Percentiles rank a stretch among this genome's conserved stretches.
Conservation (phyloP, 2,797 vertebrate genomes). For the Rhinatrema bivittatum region DNA sequence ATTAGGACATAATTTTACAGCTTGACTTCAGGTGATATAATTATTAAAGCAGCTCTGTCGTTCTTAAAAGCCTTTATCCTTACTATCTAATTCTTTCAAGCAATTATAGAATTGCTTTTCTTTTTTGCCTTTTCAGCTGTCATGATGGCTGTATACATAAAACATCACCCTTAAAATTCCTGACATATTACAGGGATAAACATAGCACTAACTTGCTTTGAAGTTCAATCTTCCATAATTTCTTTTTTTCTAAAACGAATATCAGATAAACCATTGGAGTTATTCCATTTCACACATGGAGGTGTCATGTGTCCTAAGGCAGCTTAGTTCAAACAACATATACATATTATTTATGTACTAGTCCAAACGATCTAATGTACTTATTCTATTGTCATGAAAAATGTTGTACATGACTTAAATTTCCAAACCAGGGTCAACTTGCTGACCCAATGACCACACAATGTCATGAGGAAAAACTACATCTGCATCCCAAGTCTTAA, state of each 20-base stretch:
- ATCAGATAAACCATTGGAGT: slow-evolving; percentile 20
- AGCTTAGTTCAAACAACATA: no score
- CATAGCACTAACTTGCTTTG: slow-evolving; percentile 50
- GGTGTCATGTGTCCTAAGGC: no score
- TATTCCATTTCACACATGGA: no score
- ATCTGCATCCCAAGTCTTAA: no score
- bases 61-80: slow-evolving; percentile 50
- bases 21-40: slow-evolving; percentile 57
- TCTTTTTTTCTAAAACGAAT: slow-evolving; percentile 33
- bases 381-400: no score
- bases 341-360: no score
- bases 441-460: no score
- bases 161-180: slow-evolving; percentile 56
- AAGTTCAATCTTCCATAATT: slow-evolving; percentile 41
- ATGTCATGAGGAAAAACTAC: no score
- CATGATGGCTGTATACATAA: slow-evolving; percentile 58
- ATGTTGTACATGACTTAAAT: no score
- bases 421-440: no score
- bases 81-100: slow-evolving; percentile 51
- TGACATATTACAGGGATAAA: slow-evolving; percentile 56
- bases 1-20: slow-evolving; percentile 55
- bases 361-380: no score
- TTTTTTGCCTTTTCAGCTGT: slow-evolving; percentile 59
- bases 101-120: slow-evolving; percentile 61
- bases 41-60: slow-evolving; percentile 47